Base-by-base conservation (phyloP, 2,888 invertebrate genomes). In the Caenorhabditis sp. region DNA sequence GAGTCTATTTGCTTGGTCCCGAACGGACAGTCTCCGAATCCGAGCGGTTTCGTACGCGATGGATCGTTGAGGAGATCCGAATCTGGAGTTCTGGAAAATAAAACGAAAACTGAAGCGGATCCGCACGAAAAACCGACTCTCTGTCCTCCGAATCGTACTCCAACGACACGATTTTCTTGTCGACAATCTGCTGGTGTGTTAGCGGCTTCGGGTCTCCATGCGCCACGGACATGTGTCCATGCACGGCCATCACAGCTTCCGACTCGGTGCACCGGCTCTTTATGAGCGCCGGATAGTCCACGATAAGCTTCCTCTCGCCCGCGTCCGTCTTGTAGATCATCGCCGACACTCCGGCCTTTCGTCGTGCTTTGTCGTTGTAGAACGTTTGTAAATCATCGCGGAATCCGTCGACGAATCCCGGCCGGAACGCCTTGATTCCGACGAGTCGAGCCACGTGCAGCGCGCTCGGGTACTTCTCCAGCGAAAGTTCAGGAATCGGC, bases 231-330 rank as follows among this genome's bases (percentile, higher is more conserved):
- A 35, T 20, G 11, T 52, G 22, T 20, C 35, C 52, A 4, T 22
- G 52, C 6, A 52, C 35, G 1, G 52, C 30, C 20, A 35, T 6
- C 52, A 52, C 7, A 35, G 27, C 27, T 5, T 20, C 17, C 6
- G 35, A 17, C n/a, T 52, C 52, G 20, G 52, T 52, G 35, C n/a
- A n/a, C n/a, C n/a, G n/a, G n/a, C n/a, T n/a, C n/a, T n/a, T n/a
- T n/a, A n/a, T n/a, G n/a, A n/a, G n/a, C n/a, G n/a, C n/a, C 22
- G 52, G 35, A n/a, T 35, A 52, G 11, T 52, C 52, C 13, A 52
- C 20, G 35, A 52, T 13, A 2, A 35, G 13, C 20, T 20, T 52
- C 20, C 11, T 9, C 3, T 52, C 32, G 0, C 35, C 13, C 20
- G 2, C 2, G 1, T 52, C 35, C 20, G 35, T 35, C n/a, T 35